phyloP scores from a whole-genome alignment of 1,140 invertebrate genomes.

The Halesus radiatus region DNA sequence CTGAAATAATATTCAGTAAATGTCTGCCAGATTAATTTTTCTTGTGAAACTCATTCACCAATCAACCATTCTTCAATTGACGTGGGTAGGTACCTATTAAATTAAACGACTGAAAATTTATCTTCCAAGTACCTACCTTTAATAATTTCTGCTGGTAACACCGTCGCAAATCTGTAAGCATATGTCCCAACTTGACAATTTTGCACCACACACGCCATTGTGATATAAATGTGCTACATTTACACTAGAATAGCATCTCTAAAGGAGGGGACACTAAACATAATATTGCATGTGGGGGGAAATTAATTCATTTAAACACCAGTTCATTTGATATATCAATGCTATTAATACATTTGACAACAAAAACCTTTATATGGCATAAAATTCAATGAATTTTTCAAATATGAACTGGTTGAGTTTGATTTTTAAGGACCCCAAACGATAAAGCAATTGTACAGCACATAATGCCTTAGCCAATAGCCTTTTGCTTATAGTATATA shows the following conservation, averaged over 20 bases:
- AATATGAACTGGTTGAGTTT: too few relatives aligned
- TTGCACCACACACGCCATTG: neutral
- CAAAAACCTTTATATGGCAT: too few relatives aligned
- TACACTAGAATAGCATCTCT: slow-evolving; percentile 10
- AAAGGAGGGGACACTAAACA: neutral
- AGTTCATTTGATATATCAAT: neutral
- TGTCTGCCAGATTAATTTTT: neutral
- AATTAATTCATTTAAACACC: neutral
- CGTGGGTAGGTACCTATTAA: too few relatives aligned
- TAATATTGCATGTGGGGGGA: neutral
- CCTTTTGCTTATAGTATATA: neutral
- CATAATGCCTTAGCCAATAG: slow-evolving; percentile 10
- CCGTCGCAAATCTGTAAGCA: neutral
- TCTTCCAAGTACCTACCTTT: too few relatives aligned
- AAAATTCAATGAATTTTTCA: too few relatives aligned
- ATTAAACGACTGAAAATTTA: too few relatives aligned
- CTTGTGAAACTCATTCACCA: neutral
- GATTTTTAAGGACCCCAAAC: neutral
- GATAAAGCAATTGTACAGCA: slow-evolving; percentile 1
- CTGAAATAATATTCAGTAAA: neutral
- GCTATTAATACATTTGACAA: too few relatives aligned
- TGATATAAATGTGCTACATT: slow-evolving; percentile 39
- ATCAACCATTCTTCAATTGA: neutral
- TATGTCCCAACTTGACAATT: slow-evolving; percentile 18
- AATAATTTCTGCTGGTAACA: neutral